Conservation (phyloP, 1,140 invertebrate genomes). For the Formica selysi region DNA sequence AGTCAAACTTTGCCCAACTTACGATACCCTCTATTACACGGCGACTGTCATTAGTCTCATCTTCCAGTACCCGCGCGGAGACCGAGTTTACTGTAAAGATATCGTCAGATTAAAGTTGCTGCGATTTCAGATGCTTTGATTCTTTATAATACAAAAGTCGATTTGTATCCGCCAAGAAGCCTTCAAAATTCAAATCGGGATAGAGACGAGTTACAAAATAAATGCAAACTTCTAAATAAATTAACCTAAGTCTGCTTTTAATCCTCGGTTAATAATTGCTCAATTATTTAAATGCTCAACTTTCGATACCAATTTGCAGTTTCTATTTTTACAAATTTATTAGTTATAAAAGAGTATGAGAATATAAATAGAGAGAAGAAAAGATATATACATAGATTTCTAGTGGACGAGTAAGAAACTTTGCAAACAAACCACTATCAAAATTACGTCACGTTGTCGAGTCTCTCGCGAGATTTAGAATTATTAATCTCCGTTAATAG, state of each 20-base stretch:
- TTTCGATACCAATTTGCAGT: background rate
- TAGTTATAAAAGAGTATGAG: background rate
- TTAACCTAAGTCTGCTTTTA: background rate
- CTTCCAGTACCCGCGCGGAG: slow-evolving; percentile 41
- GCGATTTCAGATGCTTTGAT: slow-evolving; percentile 25
- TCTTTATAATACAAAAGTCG: background rate
- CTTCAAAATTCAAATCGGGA: background rate
- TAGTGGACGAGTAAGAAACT: background rate
- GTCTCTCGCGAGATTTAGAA: slow-evolving; percentile 2
- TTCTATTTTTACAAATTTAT: background rate
- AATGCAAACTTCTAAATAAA: background rate
- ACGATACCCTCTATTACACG: slow-evolving; percentile 64
- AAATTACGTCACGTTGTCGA: slow-evolving; percentile 20
- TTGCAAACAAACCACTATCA: background rate
- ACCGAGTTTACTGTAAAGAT: slow-evolving; percentile 40
- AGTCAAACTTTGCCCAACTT: slow-evolving; percentile 64
- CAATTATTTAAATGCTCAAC: background rate
- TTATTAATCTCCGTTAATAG: slow-evolving; percentile 39
- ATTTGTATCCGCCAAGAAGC: background rate
- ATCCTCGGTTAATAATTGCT: background rate
- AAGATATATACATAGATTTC: background rate
- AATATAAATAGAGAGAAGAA: background rate
- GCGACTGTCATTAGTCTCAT: slow-evolving; percentile 69
- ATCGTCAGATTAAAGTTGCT: slow-evolving; percentile 34
- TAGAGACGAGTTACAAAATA: background rate